These are phyloP conservation scores for Scolopax rusticola DNA, from an alignment of 2,797 vertebrate genomes.

Conservation along the genomic window DNA sequence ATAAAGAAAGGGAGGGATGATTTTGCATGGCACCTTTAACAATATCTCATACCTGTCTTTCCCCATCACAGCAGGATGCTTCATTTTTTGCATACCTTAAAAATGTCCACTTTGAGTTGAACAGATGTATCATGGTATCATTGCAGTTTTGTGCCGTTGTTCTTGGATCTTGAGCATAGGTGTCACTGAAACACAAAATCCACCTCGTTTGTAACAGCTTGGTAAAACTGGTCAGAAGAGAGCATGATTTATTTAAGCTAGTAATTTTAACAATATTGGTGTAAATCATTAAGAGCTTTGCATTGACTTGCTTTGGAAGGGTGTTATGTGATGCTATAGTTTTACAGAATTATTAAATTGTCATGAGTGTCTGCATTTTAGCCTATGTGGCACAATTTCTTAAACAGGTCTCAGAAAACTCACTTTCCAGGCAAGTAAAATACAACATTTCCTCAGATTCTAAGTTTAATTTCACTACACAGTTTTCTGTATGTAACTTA, in stretches of 20 bases:
- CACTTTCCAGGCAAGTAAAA: background rate
- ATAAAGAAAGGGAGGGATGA: background rate
- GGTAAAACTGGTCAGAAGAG: background rate
- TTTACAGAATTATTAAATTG: background rate
- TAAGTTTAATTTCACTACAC: background rate
- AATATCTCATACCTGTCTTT: background rate
- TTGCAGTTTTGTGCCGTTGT: background rate
- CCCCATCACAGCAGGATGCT: background rate
- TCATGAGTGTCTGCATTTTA: background rate
- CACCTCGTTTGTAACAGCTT: background rate
- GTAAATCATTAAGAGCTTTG: background rate
- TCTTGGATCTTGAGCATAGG: background rate
- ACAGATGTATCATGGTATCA: rapidly evolving
- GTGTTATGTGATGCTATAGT: background rate
- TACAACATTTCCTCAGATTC: background rate
- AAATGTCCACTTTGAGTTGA: background rate
- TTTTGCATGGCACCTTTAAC: background rate
- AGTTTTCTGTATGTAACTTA: background rate
- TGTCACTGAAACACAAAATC: background rate
- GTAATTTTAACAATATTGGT: background rate
- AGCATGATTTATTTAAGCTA: background rate
- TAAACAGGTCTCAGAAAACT: background rate
- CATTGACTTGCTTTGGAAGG: background rate
- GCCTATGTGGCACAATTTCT: background rate
- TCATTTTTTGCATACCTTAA: background rate